phyloP scores from a whole-genome alignment of 2,797 vertebrate species.

The Enteromius afrohamiltoni region DNA sequence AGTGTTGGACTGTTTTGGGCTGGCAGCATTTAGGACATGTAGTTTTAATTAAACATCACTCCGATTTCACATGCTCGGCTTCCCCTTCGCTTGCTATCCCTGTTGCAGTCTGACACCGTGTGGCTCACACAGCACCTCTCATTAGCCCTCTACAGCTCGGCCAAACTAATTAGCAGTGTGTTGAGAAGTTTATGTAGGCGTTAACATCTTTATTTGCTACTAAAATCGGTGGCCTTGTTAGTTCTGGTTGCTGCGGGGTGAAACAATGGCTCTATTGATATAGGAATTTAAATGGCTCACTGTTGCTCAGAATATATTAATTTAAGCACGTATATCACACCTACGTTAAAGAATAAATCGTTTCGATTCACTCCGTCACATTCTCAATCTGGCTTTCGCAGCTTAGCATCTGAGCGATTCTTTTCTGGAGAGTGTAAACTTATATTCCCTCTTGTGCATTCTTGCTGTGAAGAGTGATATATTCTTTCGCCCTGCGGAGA shows the following conservation, averaged over 20 bases:
- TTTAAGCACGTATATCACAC: background rate
- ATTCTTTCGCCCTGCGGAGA: slow-evolving; percentile 11
- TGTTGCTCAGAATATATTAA: background rate
- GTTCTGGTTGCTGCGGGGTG: slow-evolving; percentile 9
- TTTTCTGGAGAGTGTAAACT: slow-evolving; percentile 27
- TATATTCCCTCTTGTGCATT: slow-evolving; percentile 20
- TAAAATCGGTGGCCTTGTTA: slow-evolving; percentile 31
- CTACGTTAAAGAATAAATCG: background rate
- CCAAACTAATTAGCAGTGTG: slow-evolving; percentile 53
- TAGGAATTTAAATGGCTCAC: slow-evolving; percentile 2
- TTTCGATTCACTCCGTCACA: slow-evolving; percentile 8
- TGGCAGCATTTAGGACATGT: slow-evolving; percentile 53
- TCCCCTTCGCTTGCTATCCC: slow-evolving; percentile 34
- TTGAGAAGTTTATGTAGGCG: slow-evolving; percentile 27
- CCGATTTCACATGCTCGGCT: slow-evolving; percentile 55
- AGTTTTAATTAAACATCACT: slow-evolving; percentile 60
- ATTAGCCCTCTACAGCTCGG: slow-evolving; percentile 38
- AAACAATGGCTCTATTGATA: slow-evolving; percentile 8
- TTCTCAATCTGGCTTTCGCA: background rate
- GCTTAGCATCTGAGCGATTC: slow-evolving; percentile 2
- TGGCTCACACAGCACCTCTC: slow-evolving; percentile 25
- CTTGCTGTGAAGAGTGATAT: slow-evolving; percentile 24
- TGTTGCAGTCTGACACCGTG: slow-evolving; percentile 34
- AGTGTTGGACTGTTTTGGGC: slow-evolving; percentile 39
- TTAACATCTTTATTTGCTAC: slow-evolving; percentile 49